These are phyloP conservation scores for cattle (Bos taurus) DNA, from an alignment of 2,113 vertebrate species.

Conservation along the genomic window DNA sequence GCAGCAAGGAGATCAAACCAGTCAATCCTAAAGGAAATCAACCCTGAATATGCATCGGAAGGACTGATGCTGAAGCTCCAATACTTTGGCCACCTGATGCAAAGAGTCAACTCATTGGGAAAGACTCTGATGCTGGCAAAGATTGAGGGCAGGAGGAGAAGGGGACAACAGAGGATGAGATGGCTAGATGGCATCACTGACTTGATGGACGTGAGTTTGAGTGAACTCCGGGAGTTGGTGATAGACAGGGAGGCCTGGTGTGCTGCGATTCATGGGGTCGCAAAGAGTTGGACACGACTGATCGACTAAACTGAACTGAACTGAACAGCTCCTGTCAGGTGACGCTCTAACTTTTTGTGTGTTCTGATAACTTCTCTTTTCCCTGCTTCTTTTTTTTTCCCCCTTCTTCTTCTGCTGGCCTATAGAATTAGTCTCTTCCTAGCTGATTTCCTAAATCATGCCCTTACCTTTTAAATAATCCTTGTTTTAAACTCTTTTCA, in stretches of 20 bases:
- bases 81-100: not conserved
- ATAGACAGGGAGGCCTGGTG: too few relatives aligned
- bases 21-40: not conserved
- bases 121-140: not conserved
- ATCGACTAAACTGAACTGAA: too few relatives aligned
- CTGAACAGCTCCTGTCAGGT: not conserved
- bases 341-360: not conserved
- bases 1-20: not conserved
- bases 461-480: not conserved
- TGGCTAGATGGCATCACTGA: not conserved
- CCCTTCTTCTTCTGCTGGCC: not conserved
- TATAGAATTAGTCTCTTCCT: not conserved
- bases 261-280: too few relatives aligned
- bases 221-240: too few relatives aligned
- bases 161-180: not conserved
- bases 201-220: too few relatives aligned
- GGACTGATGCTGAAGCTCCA: not conserved
- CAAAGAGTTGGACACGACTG: too few relatives aligned
- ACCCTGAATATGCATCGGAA: not conserved
- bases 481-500: not conserved
- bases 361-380: not conserved
- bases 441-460: not conserved
- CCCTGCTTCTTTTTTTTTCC: not conserved
- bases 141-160: not conserved
- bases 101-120: not conserved